phyloP scores from a whole-genome alignment of 1,140 invertebrate genomes.

The Trachymyrmex septentrionalis region DNA sequence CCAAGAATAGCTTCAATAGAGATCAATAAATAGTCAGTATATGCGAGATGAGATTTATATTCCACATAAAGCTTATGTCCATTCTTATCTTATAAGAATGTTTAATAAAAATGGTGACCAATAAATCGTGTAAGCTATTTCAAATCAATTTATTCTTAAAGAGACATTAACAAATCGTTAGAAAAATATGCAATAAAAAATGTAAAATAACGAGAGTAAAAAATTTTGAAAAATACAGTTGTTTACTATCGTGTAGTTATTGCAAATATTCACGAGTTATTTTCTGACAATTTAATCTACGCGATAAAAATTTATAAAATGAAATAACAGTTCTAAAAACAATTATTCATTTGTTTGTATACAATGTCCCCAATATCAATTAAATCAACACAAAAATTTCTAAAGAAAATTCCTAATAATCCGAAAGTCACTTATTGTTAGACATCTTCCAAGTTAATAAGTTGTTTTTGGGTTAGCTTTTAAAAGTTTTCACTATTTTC shows the following conservation, averaged over 20 bases:
- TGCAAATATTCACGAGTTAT: not conserved
- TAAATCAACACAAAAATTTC: not conserved
- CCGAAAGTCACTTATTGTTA: not conserved
- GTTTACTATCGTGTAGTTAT: not conserved
- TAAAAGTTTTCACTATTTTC: constrained; percentile 40
- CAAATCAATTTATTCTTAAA: not conserved
- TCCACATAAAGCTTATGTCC: not conserved
- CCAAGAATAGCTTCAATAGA: not conserved
- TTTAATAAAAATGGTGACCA: not conserved
- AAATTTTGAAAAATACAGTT: not conserved
- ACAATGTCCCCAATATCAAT: not conserved
- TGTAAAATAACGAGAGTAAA: not conserved
- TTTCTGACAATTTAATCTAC: not conserved
- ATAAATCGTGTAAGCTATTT: not conserved
- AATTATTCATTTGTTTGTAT: not conserved
- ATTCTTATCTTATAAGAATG: not conserved
- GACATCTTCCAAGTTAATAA: not conserved
- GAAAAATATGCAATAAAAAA: constrained; percentile 2
- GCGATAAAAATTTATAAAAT: constrained; percentile 22
- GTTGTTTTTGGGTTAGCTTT: not conserved
- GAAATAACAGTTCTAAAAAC: not conserved
- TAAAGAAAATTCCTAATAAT: not conserved
- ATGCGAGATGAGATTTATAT: not conserved
- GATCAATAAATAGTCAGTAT: constrained; percentile 2
- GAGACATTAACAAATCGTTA: not conserved